Conservation (phyloP, 2,888 invertebrate species). For the Drosophila seclusa region DNA sequence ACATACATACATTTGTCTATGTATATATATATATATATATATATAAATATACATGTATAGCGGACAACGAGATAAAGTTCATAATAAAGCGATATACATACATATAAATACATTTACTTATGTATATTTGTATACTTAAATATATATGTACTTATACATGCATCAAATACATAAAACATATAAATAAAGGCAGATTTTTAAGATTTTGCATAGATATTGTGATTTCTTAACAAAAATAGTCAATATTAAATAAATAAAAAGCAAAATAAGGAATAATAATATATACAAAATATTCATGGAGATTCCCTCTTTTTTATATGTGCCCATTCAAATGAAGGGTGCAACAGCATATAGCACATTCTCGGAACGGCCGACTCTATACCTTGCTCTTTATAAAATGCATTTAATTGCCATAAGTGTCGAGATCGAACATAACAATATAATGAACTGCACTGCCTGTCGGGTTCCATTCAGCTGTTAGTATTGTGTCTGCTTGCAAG, state of each 20-base stretch:
- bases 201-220: slow-evolving; percentile 72
- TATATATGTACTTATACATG: slow-evolving; percentile 32
- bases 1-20: slow-evolving; percentile 2
- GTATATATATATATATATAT: slow-evolving; percentile 26
- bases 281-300: not conserved
- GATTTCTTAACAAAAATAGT: slow-evolving; percentile 60
- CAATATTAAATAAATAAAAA: slow-evolving; percentile 40
- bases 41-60: slow-evolving; percentile 67
- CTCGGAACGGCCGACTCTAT: slow-evolving; percentile 18
- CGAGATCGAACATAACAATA: not conserved
- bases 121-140: slow-evolving; percentile 37
- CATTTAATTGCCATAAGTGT: not conserved
- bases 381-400: slow-evolving; percentile 22
- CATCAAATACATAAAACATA: slow-evolving; percentile 16
- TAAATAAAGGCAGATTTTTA: slow-evolving; percentile 51
- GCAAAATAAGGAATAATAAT: slow-evolving; percentile 17
- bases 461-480: slow-evolving; percentile 25
- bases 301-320: slow-evolving; percentile 21
- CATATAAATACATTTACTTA: slow-evolving; percentile 5
- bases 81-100: slow-evolving; percentile 47
- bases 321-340: slow-evolving; percentile 28
- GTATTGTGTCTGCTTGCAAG: slow-evolving; percentile 31
- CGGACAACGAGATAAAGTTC: slow-evolving; percentile 65
- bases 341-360: slow-evolving; percentile 33
- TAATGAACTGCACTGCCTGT: slow-evolving; percentile 46